Conservation (phyloP, 1,140 invertebrate genomes). For the Thaumetopoea pityocampa region DNA sequence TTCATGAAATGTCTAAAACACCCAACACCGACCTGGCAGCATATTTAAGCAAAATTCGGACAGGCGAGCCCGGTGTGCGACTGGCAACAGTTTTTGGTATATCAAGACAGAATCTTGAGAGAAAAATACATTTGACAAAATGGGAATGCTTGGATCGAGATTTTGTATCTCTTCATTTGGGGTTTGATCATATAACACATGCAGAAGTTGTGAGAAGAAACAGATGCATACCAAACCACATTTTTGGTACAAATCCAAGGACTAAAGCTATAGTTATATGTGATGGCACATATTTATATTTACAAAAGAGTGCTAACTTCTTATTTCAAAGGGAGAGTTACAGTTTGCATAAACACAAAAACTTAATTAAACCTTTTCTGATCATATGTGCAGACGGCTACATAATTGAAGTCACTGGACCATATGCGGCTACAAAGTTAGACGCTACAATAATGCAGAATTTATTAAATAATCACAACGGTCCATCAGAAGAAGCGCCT, state of each 20-base stretch:
- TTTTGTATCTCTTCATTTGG: neutral
- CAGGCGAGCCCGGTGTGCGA: neutral
- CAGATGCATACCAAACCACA: neutral
- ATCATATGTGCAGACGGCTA: too few relatives aligned
- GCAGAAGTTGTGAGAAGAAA: conserved; percentile 1
- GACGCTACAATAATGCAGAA: too few relatives aligned
- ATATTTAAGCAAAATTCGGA: neutral
- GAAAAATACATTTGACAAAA: neutral
- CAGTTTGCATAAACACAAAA: too few relatives aligned
- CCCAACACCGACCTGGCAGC: neutral
- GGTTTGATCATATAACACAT: conserved; percentile 1
- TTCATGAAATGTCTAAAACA: neutral
- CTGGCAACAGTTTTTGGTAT: neutral
- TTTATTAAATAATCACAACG: too few relatives aligned
- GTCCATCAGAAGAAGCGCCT: too few relatives aligned
- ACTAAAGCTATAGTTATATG: too few relatives aligned
- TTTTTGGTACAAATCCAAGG: neutral
- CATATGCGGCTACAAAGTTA: too few relatives aligned
- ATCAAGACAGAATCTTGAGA: neutral
- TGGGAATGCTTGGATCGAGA: neutral
- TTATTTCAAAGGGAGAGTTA: too few relatives aligned
- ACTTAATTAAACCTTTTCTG: too few relatives aligned
- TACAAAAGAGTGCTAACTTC: too few relatives aligned
- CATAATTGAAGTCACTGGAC: too few relatives aligned
- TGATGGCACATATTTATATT: too few relatives aligned